Percentiles rank a stretch among this genome's conserved stretches.
These are phyloP conservation scores for Drosophila birchii DNA, from an alignment of 2,888 invertebrate species.

Conservation along the genomic window DNA sequence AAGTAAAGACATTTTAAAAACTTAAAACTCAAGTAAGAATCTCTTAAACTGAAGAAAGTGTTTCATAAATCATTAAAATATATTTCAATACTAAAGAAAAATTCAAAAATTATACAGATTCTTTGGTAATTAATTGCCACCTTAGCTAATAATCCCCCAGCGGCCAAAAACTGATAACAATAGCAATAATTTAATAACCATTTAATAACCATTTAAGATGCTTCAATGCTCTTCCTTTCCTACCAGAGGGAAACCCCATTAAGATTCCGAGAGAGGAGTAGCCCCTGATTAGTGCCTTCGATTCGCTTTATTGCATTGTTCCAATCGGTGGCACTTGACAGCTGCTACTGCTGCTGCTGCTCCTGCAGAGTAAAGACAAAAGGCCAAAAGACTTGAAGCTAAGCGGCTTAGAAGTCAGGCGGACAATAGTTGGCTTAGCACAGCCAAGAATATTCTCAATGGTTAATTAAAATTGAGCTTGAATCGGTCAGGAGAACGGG, in stretches of 20 bases:
- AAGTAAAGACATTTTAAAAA: background rate
- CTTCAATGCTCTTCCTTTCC: background rate
- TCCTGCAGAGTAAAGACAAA: background rate
- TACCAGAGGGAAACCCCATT: constrained; percentile 9
- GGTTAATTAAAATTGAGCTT: constrained; percentile 69
- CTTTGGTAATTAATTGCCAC: background rate
- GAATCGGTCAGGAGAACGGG: constrained; percentile 14
- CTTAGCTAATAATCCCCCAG: background rate
- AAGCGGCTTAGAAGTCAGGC: constrained; percentile 61
- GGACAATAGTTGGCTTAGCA: constrained; percentile 44
- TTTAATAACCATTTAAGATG: background rate
- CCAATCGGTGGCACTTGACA: constrained; percentile 25
- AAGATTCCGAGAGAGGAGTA: background rate
- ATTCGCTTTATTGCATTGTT: constrained; percentile 32
- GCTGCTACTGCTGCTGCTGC: constrained; percentile 10
- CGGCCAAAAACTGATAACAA: constrained; percentile 7
- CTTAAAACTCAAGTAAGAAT: background rate
- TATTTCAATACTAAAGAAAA: no score
- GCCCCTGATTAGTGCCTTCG: constrained; percentile 29
- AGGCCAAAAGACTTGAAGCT: constrained; percentile 33
- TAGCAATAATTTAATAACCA: background rate
- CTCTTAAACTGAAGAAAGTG: background rate
- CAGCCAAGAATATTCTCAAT: constrained; percentile 49
- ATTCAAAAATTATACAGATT: no score
- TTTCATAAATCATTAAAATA: no score